A percentile compares a stretch with the other conserved stretches of the same genome.
Conservation (phyloP, 2,888 invertebrate species). For the Hypercompe scribonia region DNA sequence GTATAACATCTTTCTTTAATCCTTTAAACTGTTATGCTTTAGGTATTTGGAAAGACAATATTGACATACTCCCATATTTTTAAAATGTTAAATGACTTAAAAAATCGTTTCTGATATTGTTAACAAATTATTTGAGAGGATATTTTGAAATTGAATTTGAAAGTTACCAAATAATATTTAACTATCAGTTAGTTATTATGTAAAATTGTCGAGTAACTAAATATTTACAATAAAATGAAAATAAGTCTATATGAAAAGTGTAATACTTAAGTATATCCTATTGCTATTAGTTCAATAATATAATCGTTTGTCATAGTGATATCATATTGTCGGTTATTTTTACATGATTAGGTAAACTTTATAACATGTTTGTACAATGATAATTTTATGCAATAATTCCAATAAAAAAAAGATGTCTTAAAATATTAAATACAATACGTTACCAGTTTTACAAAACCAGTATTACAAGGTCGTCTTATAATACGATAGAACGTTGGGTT, state of each 20-base stretch:
- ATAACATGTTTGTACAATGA: constrained; percentile 40
- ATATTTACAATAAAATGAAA: not conserved
- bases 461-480: constrained; percentile 44
- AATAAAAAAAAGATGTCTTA: constrained; percentile 39
- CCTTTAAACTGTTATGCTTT: not conserved
- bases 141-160: no score
- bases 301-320: constrained; percentile 1
- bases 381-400: constrained; percentile 50
- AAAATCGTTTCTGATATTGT: not conserved
- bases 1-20: not conserved
- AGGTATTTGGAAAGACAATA: not conserved
- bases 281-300: not conserved
- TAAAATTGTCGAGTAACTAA: not conserved
- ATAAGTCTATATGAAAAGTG: not conserved
- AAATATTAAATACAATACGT: constrained; percentile 46
- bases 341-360: constrained; percentile 30
- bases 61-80: no score
- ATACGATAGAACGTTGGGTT: constrained; percentile 23
- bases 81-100: not conserved
- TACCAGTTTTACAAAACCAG: constrained; percentile 49
- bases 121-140: not conserved
- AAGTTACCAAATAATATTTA: no score
- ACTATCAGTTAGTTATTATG: not conserved
- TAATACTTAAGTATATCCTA: not conserved
- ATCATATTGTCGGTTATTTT: constrained; percentile 28